Base-by-base conservation (phyloP, 1,140 invertebrate species). In the Homarus americanus region DNA sequence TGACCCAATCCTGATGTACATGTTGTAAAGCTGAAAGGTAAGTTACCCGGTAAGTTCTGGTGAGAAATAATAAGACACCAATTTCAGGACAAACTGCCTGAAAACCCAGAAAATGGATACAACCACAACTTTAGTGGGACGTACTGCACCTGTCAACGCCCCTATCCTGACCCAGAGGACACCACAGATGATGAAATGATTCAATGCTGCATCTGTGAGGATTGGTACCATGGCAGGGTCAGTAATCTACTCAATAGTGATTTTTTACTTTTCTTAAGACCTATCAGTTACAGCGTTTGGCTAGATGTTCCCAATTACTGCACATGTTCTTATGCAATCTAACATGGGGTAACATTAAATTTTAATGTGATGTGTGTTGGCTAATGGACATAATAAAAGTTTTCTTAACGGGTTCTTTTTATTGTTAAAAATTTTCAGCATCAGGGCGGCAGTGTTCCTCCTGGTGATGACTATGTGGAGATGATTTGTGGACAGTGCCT, bases 131-230 rank as follows among this genome's bases (percentile, higher is more conserved):
- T 99, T 93, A 95, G 95, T 93, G 99, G 98, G 1, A 93, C 97
- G 7, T 99, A 99, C 94, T 99, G 99, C 93, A 96, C 95, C 28
- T 99, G 99, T 94, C 94, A 96, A n/a, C 95, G 98, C 85, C 98
- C 98, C 0, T 99, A 99, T 95, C 99, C 99, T 20, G 98, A 99
- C 95, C 96, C 97, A 12, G 97, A 98, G 86, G 96, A 96, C 93
- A 95, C 96, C 28, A 94, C 95, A 58, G 96, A 97, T 83, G 98
- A 99, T 95, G 97, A 98, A 93, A 99, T 99, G 98, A 96, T 99
- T 66, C 99, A 99, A 93, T 99, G 99, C 93, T 95, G 97, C 75
- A 95, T 99, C 82, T 99, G 99, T 95, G 99, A 99, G 94, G 99
- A 99, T 94, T 99, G 99, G 99, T 98, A 97, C 93, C 99, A 99